Conservation (phyloP, 2,113 vertebrate species). For the Eulemur rufifrons region DNA sequence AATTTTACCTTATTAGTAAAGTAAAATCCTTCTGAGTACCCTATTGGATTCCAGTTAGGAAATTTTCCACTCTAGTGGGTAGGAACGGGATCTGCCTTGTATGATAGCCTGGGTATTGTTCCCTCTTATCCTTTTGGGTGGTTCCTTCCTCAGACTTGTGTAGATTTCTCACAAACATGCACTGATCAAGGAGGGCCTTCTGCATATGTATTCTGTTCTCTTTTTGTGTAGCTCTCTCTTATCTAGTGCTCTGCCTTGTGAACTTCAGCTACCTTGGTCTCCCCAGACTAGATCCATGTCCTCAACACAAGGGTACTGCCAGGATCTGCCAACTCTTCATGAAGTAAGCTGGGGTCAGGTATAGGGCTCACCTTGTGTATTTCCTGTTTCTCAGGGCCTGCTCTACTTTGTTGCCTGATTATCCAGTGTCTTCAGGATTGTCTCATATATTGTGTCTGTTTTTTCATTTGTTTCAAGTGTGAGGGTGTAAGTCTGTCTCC, state of each 20-base stretch:
- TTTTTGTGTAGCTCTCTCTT: background rate
- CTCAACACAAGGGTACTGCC: background rate
- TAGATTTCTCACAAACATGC: background rate
- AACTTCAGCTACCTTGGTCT: background rate
- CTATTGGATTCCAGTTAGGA: background rate
- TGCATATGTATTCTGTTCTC: background rate
- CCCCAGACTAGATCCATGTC: background rate
- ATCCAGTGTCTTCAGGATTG: background rate
- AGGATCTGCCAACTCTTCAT: background rate
- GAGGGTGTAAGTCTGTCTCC: background rate
- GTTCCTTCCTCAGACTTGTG: background rate
- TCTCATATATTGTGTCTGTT: background rate
- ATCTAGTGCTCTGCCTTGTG: background rate
- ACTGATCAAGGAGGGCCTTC: too few relatives aligned
- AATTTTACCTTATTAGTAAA: background rate
- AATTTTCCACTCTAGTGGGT: background rate
- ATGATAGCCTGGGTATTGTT: background rate
- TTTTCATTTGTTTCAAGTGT: background rate
- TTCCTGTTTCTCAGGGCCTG: background rate
- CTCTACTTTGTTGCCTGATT: background rate
- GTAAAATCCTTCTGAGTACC: background rate
- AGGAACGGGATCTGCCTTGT: background rate
- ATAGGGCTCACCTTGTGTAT: background rate
- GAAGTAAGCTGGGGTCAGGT: background rate
- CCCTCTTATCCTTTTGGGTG: background rate